A percentile compares a stretch with the other conserved stretches of the same genome.
Evolutionary conservation across 2,113 vertebrate species (phyloP).

Genomic region (Tringa solitaria): DNA sequence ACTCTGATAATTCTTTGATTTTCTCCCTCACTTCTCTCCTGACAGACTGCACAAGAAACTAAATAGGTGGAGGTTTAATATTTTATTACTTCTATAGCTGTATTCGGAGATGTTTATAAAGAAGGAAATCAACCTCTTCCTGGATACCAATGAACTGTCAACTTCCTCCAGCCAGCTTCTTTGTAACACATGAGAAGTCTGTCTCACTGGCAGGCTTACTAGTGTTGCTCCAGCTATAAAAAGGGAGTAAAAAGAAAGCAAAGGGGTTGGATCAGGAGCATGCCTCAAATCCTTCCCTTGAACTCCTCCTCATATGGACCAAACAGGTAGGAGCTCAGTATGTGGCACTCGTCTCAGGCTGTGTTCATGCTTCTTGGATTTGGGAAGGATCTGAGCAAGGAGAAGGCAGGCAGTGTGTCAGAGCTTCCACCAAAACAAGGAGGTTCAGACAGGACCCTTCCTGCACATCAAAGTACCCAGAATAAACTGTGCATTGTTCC

Average conservation of each 20-base stretch:
- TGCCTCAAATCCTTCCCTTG: not conserved
- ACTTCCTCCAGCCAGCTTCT: not conserved
- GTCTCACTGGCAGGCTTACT: not conserved
- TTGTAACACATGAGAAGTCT: not conserved
- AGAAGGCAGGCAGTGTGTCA: not conserved
- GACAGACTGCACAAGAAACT: not conserved
- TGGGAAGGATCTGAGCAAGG: not conserved
- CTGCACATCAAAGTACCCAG: not conserved
- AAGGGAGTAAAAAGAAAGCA: not conserved
- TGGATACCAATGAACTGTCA: slow-evolving; percentile 21
- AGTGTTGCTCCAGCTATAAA: not conserved
- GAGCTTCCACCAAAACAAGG: not conserved
- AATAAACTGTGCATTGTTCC: not conserved
- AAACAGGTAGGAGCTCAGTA: not conserved
- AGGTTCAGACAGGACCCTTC: not conserved
- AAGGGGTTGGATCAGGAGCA: not conserved
- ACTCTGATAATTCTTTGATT: not conserved
- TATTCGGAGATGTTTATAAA: slow-evolving; percentile 10
- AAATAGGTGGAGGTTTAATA: not conserved
- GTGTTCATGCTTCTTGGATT: not conserved
- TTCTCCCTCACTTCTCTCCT: not conserved
- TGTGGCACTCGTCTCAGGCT: not conserved
- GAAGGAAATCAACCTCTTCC: slow-evolving; percentile 9
- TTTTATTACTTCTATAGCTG: not conserved
- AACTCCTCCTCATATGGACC: not conserved